Evolutionary conservation across 1,140 invertebrate species (phyloP).

Genomic region (Pseudomyrmex concolor): DNA sequence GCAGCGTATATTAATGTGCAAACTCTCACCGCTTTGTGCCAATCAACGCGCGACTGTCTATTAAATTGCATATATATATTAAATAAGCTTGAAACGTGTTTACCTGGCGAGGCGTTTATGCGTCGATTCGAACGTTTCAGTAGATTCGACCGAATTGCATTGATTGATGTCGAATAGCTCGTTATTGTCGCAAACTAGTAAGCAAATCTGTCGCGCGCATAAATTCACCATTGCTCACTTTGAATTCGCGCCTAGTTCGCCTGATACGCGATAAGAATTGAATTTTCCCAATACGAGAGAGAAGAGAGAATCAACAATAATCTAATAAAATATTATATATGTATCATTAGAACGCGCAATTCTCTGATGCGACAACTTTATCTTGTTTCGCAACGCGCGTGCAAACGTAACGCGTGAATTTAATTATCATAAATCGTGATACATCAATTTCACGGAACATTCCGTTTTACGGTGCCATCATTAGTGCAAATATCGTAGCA

Average conservation of each 20-base stretch:
- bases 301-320: too few species aligned
- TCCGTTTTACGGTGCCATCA: conserved; percentile 53
- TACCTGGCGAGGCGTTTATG: conserved; percentile 8
- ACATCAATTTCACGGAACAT: conserved; percentile 12
- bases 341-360: not conserved
- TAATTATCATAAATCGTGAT: conserved; percentile 49
- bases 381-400: not conserved
- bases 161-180: conserved; percentile 36
- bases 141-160: conserved; percentile 32
- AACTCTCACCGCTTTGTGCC: conserved; percentile 25
- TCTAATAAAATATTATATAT: not conserved
- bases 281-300: not conserved
- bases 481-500: conserved; percentile 55
- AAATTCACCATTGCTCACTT: conserved; percentile 22
- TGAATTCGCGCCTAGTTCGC: conserved; percentile 12
- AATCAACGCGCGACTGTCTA: conserved; percentile 41
- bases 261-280: conserved; percentile 18
- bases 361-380: not conserved
- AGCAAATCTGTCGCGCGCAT: conserved; percentile 39
- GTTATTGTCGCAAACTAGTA: conserved; percentile 30
- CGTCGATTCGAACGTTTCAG: conserved; percentile 27
- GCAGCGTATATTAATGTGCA: not conserved
- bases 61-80: conserved; percentile 33
- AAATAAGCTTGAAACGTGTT: conserved; percentile 42
- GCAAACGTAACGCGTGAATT: conserved; percentile 12